Evolutionary conservation across 2,113 vertebrate species (phyloP).

Genomic region (Arvicanthis niloticus): DNA sequence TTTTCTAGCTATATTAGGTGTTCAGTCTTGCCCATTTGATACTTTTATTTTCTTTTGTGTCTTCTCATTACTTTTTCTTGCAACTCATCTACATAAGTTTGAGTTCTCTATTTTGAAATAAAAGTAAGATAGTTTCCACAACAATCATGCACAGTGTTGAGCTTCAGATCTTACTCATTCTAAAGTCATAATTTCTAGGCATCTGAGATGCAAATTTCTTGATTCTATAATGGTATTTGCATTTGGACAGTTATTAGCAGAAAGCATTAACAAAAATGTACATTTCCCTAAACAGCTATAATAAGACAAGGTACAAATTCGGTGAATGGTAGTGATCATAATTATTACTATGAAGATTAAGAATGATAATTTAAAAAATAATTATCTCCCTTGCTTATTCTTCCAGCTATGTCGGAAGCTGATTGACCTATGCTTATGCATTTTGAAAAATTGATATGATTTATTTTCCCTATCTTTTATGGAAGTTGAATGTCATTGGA

Average conservation of each 20-base stretch:
- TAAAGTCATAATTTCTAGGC: neutral
- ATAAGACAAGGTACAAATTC: neutral
- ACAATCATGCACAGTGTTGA: neutral
- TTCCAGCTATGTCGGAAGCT: neutral
- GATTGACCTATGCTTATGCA: neutral
- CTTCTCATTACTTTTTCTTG: neutral
- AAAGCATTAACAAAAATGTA: neutral
- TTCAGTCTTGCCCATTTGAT: neutral
- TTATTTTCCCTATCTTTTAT: neutral
- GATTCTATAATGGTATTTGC: neutral
- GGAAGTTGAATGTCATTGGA: neutral
- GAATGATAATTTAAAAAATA: neutral
- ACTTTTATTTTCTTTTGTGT: slow-evolving; percentile 3
- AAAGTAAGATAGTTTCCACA: neutral
- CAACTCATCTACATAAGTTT: neutral
- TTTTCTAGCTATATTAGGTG: neutral
- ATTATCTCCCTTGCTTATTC: neutral
- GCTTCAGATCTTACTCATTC: neutral
- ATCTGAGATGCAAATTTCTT: neutral
- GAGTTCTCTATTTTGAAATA: neutral
- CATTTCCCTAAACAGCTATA: neutral
- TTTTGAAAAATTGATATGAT: slow-evolving; percentile 5
- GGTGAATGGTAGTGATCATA: neutral
- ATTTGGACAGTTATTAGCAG: neutral
- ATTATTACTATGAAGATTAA: neutral